Evolutionary conservation across 2,113 vertebrate species (phyloP).

Genomic region (Phalacrocorax pelagicus): DNA sequence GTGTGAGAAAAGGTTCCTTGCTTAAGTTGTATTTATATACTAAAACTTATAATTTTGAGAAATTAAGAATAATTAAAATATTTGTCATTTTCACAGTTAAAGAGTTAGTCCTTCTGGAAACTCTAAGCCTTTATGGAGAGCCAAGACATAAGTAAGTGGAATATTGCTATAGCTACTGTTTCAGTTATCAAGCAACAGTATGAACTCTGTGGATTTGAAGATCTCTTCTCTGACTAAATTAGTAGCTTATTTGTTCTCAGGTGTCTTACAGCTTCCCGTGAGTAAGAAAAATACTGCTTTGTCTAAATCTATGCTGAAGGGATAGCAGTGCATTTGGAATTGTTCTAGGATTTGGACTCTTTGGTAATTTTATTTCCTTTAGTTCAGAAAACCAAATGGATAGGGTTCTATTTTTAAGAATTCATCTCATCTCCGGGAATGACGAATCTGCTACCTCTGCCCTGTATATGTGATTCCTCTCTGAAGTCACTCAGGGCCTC

Average conservation of each 20-base stretch:
- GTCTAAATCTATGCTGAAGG: background rate
- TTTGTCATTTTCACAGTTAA: background rate
- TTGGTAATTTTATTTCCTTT: background rate
- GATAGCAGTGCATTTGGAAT: background rate
- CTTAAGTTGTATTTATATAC: background rate
- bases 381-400: background rate
- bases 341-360: background rate
- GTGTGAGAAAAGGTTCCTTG: background rate
- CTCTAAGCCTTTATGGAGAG: background rate
- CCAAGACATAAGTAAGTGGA: background rate
- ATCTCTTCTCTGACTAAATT: background rate
- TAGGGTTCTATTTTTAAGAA: background rate
- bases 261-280: background rate
- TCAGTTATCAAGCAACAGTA: background rate
- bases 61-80: background rate
- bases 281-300: background rate
- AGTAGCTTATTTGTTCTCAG: background rate
- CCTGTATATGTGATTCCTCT: background rate
- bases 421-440: background rate
- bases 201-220: background rate
- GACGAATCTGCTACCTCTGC: slow-evolving; percentile 11
- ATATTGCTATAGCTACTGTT: background rate
- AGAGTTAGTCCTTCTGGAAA: background rate
- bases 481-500: background rate
- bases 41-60: background rate